Evolutionary conservation across 2,113 vertebrate species (phyloP).

Genomic region (Rhegmatorhina hoffmannsi): DNA sequence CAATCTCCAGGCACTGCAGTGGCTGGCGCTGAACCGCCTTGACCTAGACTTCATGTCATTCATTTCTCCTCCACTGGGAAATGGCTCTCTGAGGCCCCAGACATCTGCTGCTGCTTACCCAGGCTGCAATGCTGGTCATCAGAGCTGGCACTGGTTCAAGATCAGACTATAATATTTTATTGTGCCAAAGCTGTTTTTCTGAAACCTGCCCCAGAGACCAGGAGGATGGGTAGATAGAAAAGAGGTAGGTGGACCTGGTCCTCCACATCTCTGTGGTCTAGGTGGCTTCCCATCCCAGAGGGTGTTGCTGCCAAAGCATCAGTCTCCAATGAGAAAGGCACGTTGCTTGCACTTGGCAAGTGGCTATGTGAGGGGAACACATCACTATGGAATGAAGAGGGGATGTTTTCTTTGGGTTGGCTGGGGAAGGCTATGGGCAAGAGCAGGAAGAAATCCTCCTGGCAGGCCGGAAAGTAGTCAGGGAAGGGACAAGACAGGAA

Average conservation of each 20-base stretch:
- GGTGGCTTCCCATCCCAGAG: not conserved
- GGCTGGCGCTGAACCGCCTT: not conserved
- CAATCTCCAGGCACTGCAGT: fast-evolving
- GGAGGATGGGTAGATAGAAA: not conserved
- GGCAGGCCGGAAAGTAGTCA: not conserved
- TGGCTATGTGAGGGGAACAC: not conserved
- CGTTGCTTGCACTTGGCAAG: not conserved
- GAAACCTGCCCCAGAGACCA: not conserved
- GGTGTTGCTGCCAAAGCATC: fast-evolving
- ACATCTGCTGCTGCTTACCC: not conserved
- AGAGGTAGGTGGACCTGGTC: not conserved
- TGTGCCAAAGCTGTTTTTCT: not conserved
- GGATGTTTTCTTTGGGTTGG: not conserved
- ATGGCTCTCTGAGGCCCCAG: not conserved
- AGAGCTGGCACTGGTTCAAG: not conserved
- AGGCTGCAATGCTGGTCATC: not conserved
- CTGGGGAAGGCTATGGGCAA: not conserved
- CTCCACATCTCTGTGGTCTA: not conserved
- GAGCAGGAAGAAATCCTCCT: not conserved
- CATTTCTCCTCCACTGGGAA: not conserved
- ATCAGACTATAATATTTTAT: not conserved
- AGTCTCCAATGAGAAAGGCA: not conserved
- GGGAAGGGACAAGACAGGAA: not conserved
- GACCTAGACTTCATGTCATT: not conserved
- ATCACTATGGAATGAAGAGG: not conserved